Evolutionary conservation across 2,113 vertebrate genomes (phyloP), one percentile per base, ranked within the genome.

Genomic region (Acanthochromis polyacanthus): DNA sequence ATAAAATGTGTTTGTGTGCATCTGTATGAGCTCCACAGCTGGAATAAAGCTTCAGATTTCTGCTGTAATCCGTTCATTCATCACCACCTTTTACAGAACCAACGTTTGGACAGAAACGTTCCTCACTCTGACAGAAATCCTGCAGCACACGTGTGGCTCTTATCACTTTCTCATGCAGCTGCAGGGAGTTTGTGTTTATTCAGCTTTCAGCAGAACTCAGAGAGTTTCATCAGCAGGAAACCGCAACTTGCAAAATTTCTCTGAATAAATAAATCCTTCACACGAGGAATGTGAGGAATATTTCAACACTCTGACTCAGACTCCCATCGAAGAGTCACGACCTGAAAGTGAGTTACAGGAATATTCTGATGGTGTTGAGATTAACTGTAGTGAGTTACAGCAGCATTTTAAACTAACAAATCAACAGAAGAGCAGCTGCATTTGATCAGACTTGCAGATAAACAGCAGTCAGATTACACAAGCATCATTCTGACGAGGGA

Each of bases 101-200:
- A 32, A 8, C 30, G 30, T 32, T 32, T 32, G 4, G 30, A 32
- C 17, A 62, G 25, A 25, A 25, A 25, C 25, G 25, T 6, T 30
- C 30, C 30, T 6, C 50, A 16, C 15, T 9, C n/a, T 32, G 1
- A 0, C 71, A 75, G 1, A 36, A 9, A 9, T 36, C 32, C 32
- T 36, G 32, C 43, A 50, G 43, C 66, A 72, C 71, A 70, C 17
- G 30, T 85, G 82, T 70, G 72, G n/a, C 57, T 56, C 58, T 83
- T 84, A 85, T 87, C 82, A 72, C 57, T 83, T 76, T 84, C 81
- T 71, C 76, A 81, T 46, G 40, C 32, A 70, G 57, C 38, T 10
- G 32, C 12, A 48, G 64, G 61, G 66, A 68, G 53, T 45, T 57
- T 30, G n/a, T 80, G 64, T 83, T 85, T 61, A 48, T 71, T 71